phyloP scores from a whole-genome alignment of 2,797 vertebrate species.

The Clarias pachynema region DNA sequence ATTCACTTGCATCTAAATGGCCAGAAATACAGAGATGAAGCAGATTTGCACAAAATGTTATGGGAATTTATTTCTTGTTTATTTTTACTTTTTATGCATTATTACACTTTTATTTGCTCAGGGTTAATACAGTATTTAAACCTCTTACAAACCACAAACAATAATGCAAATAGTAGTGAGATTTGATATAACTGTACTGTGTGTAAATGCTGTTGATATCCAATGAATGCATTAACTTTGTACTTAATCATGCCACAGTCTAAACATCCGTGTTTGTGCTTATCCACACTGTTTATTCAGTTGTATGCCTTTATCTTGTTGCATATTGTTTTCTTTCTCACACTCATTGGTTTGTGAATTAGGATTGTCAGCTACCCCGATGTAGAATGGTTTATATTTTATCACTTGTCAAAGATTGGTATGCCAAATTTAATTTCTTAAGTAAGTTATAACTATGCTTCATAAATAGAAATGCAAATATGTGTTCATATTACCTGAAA shows the following conservation, averaged over 20 bases:
- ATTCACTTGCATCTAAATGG: neutral
- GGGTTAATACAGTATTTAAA: neutral
- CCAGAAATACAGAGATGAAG: neutral
- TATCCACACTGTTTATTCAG: neutral
- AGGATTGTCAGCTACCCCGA: neutral
- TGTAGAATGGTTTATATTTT: neutral
- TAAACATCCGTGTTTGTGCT: conserved; percentile 8
- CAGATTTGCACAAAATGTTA: neutral
- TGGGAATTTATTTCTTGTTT: neutral
- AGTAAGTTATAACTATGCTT: neutral
- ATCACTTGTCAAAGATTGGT: neutral
- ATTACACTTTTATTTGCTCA: neutral
- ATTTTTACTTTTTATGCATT: neutral
- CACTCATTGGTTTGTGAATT: neutral
- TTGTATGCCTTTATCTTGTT: neutral
- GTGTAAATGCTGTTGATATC: neutral
- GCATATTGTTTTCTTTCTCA: neutral
- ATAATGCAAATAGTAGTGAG: neutral
- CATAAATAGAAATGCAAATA: neutral
- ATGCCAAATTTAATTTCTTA: neutral
- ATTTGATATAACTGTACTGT: neutral
- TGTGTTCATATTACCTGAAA: neutral
- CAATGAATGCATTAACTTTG: neutral
- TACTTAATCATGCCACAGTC: neutral
- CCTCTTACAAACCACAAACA: neutral